A percentile compares a stretch with the other conserved stretches of the same genome.
phyloP scores from a whole-genome alignment of 2,888 invertebrate genomes.

The Ennomos quercinarius region DNA sequence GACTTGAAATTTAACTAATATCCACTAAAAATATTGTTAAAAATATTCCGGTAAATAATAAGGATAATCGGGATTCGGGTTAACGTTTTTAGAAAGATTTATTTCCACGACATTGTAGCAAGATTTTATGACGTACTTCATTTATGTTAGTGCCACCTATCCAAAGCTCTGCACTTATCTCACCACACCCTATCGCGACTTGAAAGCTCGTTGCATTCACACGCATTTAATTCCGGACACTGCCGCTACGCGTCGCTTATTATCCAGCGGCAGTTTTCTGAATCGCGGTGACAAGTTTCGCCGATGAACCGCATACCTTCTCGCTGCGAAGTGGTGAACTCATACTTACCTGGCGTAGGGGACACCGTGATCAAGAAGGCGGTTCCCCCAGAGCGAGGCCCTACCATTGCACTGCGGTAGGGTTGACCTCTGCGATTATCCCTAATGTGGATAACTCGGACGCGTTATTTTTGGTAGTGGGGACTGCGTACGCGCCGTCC shows the following conservation, averaged over 20 bases:
- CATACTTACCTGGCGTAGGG: slow-evolving; percentile 66
- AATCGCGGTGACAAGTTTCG: slow-evolving; percentile 45
- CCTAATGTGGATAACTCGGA: no score
- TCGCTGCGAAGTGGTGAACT: neutral
- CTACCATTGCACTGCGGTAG: slow-evolving; percentile 56
- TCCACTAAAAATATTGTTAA: no score
- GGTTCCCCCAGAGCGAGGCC: no score
- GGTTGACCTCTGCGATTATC: slow-evolving; percentile 64
- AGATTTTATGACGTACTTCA: no score
- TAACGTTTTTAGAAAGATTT: no score
- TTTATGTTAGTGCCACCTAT: slow-evolving; percentile 1
- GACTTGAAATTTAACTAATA: no score
- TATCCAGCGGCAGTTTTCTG: slow-evolving; percentile 15
- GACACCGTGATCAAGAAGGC: slow-evolving; percentile 55
- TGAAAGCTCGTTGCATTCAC: no score
- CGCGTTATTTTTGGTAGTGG: slow-evolving; percentile 51
- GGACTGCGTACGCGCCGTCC: slow-evolving; percentile 65
- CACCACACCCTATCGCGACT: neutral
- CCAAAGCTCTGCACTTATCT: neutral
- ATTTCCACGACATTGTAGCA: no score
- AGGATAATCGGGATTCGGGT: no score
- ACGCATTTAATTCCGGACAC: neutral
- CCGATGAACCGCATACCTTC: slow-evolving; percentile 17
- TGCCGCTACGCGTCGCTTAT: slow-evolving; percentile 39
- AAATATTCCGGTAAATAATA: no score